These are phyloP conservation scores for Ibidorhyncha struthersii DNA, from an alignment of 2,113 vertebrate genomes.

Conservation along the genomic window DNA sequence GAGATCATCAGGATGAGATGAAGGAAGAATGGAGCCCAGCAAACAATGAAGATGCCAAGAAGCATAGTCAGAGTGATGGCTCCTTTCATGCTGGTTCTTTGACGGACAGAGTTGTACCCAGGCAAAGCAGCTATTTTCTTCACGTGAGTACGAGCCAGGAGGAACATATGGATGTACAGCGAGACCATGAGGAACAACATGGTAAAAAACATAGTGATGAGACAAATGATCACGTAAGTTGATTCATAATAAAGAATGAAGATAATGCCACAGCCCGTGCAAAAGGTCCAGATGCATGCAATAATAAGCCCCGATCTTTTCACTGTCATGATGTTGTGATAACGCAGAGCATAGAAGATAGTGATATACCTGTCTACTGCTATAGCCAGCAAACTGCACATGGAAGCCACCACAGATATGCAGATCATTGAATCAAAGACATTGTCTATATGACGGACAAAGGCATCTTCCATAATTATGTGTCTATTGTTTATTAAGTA, in stretches of 20 bases:
- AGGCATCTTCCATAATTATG: conserved; percentile 87
- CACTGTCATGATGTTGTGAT: conserved; percentile 93
- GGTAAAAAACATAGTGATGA: conserved; percentile 93
- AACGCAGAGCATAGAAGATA: conserved; percentile 93
- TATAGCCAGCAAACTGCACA: conserved; percentile 94
- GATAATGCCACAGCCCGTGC: conserved; percentile 89
- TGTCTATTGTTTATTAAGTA: conserved; percentile 89
- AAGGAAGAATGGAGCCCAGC: conserved; percentile 96
- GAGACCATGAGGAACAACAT: conserved; percentile 95
- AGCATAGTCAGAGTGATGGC: conserved; percentile 92
- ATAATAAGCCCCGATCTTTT: conserved; percentile 85
- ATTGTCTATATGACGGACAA: conserved; percentile 92
- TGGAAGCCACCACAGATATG: conserved; percentile 95
- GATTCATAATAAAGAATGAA: conserved; percentile 95
- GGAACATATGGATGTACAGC: conserved; percentile 95
- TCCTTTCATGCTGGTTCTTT: conserved; percentile 89
- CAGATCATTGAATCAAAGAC: conserved; percentile 96
- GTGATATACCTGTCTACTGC: conserved; percentile 94
- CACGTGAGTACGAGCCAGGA: conserved; percentile 89
- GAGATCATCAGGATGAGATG: conserved; percentile 95
- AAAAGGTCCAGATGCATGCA: conserved; percentile 90
- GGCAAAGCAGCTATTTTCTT: conserved; percentile 88
- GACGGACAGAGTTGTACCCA: conserved; percentile 81
- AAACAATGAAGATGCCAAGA: conserved; percentile 92
- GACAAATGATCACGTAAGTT: conserved; percentile 88